These are phyloP conservation scores for Corbicula japonica DNA, from an alignment of 2,888 invertebrate genomes.

Conservation along the genomic window DNA sequence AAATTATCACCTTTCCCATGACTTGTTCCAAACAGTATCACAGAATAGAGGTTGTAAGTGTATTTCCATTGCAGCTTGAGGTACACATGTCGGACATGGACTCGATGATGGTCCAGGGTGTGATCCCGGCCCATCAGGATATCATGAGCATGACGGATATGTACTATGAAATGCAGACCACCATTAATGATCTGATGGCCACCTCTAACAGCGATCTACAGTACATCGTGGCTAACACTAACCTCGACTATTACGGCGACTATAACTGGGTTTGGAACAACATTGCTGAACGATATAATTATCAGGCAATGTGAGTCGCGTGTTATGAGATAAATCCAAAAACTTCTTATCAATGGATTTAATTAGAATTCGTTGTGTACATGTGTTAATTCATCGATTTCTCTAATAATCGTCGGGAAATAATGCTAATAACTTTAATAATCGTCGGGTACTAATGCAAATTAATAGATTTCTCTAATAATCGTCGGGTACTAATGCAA, in stretches of 20 bases:
- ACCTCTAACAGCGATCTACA: background rate
- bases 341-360: background rate
- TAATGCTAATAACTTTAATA: no score
- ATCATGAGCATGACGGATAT: slow-evolving; percentile 38
- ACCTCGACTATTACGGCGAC: background rate
- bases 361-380: background rate
- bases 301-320: background rate
- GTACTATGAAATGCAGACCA: slow-evolving; percentile 25
- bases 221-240: slow-evolving; percentile 6
- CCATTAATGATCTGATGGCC: slow-evolving; percentile 13
- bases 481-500: no score
- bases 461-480: no score
- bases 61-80: slow-evolving; percentile 20
- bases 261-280: slow-evolving; percentile 8
- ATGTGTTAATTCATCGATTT: no score
- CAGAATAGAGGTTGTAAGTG: background rate
- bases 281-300: background rate
- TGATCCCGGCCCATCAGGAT: background rate
- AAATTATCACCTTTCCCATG: no score
- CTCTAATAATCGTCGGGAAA: no score
- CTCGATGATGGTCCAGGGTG: slow-evolving; percentile 34
- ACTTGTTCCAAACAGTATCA: no score
- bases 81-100: slow-evolving; percentile 37
- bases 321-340: background rate
- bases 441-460: no score